Percentiles rank a stretch among this genome's conserved stretches.
Evolutionary conservation across 2,888 invertebrate genomes (phyloP).

Genomic region (Caenorhabditis imperialis): DNA sequence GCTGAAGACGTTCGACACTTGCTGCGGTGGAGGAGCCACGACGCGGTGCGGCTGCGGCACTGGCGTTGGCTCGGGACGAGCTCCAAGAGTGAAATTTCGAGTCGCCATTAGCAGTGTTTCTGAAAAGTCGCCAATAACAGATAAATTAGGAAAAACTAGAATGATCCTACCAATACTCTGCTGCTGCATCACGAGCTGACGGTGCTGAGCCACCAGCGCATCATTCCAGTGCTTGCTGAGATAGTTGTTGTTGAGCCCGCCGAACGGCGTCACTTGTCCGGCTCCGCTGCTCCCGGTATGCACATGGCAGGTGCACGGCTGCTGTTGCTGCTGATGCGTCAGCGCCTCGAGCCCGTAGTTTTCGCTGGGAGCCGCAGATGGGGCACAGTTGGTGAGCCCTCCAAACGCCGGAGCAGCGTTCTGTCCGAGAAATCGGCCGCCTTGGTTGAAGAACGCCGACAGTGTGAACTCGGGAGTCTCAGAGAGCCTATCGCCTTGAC

Average conservation of each 20-base stretch:
- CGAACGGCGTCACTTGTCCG: too few species aligned
- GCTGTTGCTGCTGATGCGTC: background rate
- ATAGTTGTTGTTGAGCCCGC: conserved; percentile 26
- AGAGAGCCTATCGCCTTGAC: too few species aligned
- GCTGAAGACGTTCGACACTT: conserved; percentile 8
- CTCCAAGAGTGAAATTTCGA: too few species aligned
- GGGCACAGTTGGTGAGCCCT: conserved; percentile 1
- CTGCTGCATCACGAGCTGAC: too few species aligned
- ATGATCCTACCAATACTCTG: too few species aligned
- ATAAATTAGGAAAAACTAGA: too few species aligned
- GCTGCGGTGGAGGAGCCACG: too few species aligned
- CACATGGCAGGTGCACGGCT: background rate
- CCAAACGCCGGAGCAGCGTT: conserved; percentile 38
- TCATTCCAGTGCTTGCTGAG: conserved; percentile 9
- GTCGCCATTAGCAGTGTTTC: too few species aligned
- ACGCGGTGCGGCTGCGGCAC: too few species aligned
- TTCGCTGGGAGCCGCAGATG: background rate
- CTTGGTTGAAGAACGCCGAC: conserved; percentile 52
- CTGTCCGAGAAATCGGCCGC: conserved; percentile 71
- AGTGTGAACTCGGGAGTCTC: conserved; percentile 20
- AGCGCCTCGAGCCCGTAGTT: too few species aligned
- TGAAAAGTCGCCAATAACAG: too few species aligned
- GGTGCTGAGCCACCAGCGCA: background rate
- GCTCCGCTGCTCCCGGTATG: background rate
- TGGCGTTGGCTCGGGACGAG: too few species aligned